phyloP scores from a whole-genome alignment of 2,113 vertebrate genomes.

The Sitta europaea region DNA sequence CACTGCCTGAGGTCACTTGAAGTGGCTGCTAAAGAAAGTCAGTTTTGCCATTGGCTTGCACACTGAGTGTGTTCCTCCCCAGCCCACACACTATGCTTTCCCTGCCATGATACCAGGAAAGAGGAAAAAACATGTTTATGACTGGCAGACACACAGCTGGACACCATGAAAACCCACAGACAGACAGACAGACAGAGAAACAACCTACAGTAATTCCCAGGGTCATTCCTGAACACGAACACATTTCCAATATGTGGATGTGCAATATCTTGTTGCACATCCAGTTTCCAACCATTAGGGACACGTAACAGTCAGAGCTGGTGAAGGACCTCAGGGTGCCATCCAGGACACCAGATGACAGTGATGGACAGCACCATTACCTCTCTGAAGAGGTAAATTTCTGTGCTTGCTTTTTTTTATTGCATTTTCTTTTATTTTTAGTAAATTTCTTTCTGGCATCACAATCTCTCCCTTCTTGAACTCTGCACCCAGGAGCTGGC shows the following conservation, averaged over 20 bases:
- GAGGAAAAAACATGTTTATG: conserved; percentile 8
- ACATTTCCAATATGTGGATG: not conserved
- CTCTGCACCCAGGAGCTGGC: not conserved
- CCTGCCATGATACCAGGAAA: not conserved
- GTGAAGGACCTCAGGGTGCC: not conserved
- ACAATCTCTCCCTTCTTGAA: not conserved
- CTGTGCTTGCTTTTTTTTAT: not conserved
- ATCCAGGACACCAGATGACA: not conserved
- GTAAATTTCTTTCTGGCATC: not conserved
- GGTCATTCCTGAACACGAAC: accelerated
- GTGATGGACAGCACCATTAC: not conserved
- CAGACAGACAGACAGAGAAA: not conserved
- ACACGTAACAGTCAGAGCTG: not conserved
- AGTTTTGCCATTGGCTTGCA: not conserved
- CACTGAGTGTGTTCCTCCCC: accelerated
- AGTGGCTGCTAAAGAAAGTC: not conserved
- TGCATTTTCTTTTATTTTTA: accelerated
- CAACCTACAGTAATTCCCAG: not conserved
- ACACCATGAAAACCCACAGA: conserved; percentile 16
- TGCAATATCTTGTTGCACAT: not conserved
- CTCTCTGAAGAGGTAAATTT: not conserved
- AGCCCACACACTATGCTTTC: not conserved
- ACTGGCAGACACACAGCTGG: conserved; percentile 37
- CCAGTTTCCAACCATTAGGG: not conserved
- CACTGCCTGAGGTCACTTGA: not conserved